A percentile compares a stretch with the other conserved stretches of the same genome.
Evolutionary conservation across 2,888 invertebrate genomes (phyloP).

Genomic region (Sycophila texana): DNA sequence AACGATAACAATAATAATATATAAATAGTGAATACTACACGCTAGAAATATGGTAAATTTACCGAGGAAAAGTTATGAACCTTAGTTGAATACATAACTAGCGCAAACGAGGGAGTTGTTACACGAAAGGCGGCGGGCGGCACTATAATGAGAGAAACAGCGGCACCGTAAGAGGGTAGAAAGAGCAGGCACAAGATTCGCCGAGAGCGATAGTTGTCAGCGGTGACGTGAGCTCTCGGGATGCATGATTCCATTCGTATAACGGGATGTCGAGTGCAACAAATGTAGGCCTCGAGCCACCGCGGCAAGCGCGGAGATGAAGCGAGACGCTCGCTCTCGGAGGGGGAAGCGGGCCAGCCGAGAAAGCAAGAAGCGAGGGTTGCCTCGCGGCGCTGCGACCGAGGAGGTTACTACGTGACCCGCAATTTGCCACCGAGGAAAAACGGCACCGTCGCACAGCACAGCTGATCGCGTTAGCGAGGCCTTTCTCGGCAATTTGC

Average conservation of each 20-base stretch:
- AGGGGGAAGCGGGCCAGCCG: not conserved
- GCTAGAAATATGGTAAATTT: too few species aligned
- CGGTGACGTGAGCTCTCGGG: not conserved
- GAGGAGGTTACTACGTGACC: constrained; percentile 63
- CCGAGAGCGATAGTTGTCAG: constrained; percentile 5
- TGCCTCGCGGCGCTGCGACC: constrained; percentile 47
- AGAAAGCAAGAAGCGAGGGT: not conserved
- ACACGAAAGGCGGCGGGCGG: not conserved
- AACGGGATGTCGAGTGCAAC: constrained; percentile 3
- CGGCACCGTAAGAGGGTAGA: not conserved
- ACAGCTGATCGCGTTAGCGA: constrained; percentile 64
- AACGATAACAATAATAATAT: too few species aligned
- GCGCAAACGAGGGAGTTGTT: too few species aligned
- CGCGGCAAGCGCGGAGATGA: not conserved
- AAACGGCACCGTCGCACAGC: constrained; percentile 63
- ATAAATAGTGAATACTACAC: too few species aligned
- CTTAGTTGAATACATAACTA: too few species aligned
- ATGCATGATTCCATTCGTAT: not conserved
- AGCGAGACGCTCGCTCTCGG: not conserved
- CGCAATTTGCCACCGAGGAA: constrained; percentile 63
- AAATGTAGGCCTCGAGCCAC: constrained; percentile 31
- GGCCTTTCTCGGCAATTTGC: constrained; percentile 54
- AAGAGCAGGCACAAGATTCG: not conserved
- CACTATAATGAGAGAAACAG: not conserved
- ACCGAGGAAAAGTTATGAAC: too few species aligned